Conservation (phyloP, 2,113 vertebrate genomes). For the Cisticola juncidis region DNA sequence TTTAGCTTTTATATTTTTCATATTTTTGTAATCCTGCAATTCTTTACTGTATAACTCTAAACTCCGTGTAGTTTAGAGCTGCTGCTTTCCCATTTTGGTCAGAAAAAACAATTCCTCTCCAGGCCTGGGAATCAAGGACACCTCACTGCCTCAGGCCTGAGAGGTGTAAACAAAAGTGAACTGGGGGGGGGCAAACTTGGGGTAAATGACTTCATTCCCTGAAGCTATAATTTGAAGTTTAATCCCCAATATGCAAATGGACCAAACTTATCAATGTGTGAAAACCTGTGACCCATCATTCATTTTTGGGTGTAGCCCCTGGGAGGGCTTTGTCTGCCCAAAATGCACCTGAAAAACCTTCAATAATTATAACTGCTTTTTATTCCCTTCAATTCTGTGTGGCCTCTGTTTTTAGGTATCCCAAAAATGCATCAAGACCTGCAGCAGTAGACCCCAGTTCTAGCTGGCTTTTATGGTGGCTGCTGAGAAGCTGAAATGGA, state of each 20-base stretch:
- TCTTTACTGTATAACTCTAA: too few relatives aligned
- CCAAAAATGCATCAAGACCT: background rate
- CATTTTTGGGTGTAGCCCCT: background rate
- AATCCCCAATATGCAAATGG: background rate
- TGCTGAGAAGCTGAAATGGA: background rate
- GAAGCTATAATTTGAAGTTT: background rate
- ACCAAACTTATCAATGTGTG: background rate
- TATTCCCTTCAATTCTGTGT: background rate
- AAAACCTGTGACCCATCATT: rapidly evolving
- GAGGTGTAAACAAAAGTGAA: background rate
- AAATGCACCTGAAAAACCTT: too few relatives aligned
- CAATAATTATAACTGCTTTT: background rate
- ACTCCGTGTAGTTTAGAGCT: background rate
- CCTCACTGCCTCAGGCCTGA: background rate
- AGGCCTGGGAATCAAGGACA: background rate
- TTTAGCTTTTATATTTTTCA: background rate
- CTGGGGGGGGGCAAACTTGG: background rate
- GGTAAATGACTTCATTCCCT: background rate
- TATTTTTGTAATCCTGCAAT: background rate
- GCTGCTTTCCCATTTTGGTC: background rate
- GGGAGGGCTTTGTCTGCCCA: rapidly evolving
- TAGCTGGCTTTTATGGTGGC: background rate
- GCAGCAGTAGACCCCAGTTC: background rate
- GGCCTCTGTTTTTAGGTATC: background rate
- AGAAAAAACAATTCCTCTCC: background rate